These are phyloP conservation scores for Lapara coniferarum DNA, from an alignment of 2,888 invertebrate genomes.

Conservation along the genomic window DNA sequence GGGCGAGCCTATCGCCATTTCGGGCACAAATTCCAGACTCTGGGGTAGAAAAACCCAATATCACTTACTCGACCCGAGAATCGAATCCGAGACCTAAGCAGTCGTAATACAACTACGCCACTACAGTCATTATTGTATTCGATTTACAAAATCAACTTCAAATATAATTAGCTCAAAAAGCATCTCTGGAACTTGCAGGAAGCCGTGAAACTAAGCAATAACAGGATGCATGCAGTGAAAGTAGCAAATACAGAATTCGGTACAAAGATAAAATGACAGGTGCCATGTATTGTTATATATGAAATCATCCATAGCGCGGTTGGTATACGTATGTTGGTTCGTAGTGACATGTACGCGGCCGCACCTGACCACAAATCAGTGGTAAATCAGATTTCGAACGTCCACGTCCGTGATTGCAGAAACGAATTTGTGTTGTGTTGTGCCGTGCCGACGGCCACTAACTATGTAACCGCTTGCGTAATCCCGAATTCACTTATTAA, in stretches of 20 bases:
- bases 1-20: no score
- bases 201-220: not conserved
- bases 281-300: not conserved
- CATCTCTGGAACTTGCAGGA: not conserved
- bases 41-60: no score
- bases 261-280: conserved; percentile 31
- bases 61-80: no score
- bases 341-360: conserved; percentile 35
- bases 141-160: not conserved
- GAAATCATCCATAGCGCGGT: conserved; percentile 13
- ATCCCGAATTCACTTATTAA: conserved; percentile 41
- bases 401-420: conserved; percentile 73
- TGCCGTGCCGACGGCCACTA: conserved; percentile 55
- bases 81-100: no score
- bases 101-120: no score
- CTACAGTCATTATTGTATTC: not conserved
- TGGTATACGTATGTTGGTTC: conserved; percentile 23
- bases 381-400: conserved; percentile 78
- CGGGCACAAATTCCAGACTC: no score
- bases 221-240: not conserved
- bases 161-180: not conserved
- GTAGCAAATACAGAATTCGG: not conserved
- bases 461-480: conserved; percentile 54
- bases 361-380: conserved; percentile 75
- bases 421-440: conserved; percentile 63